phyloP scores from a whole-genome alignment of 2,888 invertebrate species.

The Agrotis ipsilon region DNA sequence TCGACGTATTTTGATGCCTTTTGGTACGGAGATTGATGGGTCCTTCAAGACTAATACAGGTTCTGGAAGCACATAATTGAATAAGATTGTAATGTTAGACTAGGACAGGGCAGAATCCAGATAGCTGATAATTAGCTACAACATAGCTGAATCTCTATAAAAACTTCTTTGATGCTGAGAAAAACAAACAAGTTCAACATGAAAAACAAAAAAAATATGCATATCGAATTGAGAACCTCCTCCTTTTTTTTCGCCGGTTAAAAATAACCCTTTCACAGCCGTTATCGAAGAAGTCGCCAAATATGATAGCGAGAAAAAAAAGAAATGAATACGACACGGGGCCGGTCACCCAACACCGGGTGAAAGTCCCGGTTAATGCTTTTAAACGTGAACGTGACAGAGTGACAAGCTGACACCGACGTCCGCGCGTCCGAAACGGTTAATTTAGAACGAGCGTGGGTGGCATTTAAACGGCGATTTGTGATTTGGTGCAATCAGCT shows the following conservation, averaged over 20 bases:
- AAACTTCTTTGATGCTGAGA: background rate
- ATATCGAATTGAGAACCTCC: too few species aligned
- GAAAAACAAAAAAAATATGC: background rate
- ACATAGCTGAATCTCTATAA: background rate
- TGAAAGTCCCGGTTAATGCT: constrained; percentile 82
- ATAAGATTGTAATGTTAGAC: too few species aligned
- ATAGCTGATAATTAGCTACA: too few species aligned
- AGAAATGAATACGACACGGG: constrained; percentile 60
- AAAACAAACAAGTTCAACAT: background rate
- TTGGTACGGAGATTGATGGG: too few species aligned
- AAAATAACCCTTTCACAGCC: constrained; percentile 23
- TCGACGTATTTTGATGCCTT: too few species aligned
- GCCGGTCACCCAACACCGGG: constrained; percentile 86
- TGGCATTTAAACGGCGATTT: constrained; percentile 72
- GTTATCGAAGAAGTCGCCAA: constrained; percentile 59
- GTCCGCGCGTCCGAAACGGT: constrained; percentile 87
- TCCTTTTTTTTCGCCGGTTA: too few species aligned
- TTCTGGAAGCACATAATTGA: too few species aligned
- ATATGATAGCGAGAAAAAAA: constrained; percentile 64
- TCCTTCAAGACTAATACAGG: too few species aligned
- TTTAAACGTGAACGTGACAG: constrained; percentile 83
- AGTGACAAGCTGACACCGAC: constrained; percentile 87
- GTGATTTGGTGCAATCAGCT: constrained; percentile 66
- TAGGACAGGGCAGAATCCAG: too few species aligned
- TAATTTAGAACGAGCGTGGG: constrained; percentile 80